Percentiles rank a stretch among this genome's conserved stretches.
phyloP scores from a whole-genome alignment of 2,113 vertebrate genomes.

The Zosterops japonicus region DNA sequence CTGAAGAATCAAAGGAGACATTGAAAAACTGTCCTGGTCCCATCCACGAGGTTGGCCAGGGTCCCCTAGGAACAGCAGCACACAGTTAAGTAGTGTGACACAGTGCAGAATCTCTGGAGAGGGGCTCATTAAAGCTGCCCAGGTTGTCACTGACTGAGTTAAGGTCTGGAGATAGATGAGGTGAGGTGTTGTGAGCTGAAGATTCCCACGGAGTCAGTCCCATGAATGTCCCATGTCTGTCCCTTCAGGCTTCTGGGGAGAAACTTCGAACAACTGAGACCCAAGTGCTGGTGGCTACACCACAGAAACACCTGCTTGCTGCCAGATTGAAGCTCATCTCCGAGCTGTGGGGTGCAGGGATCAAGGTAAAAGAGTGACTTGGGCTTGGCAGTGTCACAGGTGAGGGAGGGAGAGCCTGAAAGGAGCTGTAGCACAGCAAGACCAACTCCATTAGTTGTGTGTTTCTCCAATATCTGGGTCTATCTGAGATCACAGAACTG shows the following conservation, averaged over 20 bases:
- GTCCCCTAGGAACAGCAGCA: not conserved
- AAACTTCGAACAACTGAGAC: slow-evolving; percentile 89
- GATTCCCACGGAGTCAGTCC: not conserved
- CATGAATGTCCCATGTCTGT: not conserved
- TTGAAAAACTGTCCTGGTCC: not conserved
- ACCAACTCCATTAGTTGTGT: not conserved
- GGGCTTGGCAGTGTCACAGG: not conserved
- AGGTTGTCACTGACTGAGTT: not conserved
- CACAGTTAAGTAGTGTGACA: not conserved
- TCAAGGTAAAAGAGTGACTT: slow-evolving; percentile 81
- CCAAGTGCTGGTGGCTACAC: slow-evolving; percentile 90
- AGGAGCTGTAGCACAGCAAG: not conserved
- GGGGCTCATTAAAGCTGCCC: not conserved
- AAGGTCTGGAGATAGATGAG: not conserved
- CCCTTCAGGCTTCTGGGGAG: slow-evolving; percentile 65
- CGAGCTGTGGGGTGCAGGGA: slow-evolving; percentile 87
- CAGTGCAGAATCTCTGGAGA: not conserved
- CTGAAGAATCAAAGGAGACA: not conserved
- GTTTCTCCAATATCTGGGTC: not conserved
- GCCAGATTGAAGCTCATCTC: slow-evolving; percentile 84
- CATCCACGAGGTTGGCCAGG: not conserved
- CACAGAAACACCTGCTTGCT: slow-evolving; percentile 88
- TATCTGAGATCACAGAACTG: not conserved
- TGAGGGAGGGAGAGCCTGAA: not conserved
- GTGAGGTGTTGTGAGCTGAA: not conserved